These are phyloP conservation scores for Spisula subtruncata DNA, from an alignment of 2,888 invertebrate genomes.

Conservation along the genomic window DNA sequence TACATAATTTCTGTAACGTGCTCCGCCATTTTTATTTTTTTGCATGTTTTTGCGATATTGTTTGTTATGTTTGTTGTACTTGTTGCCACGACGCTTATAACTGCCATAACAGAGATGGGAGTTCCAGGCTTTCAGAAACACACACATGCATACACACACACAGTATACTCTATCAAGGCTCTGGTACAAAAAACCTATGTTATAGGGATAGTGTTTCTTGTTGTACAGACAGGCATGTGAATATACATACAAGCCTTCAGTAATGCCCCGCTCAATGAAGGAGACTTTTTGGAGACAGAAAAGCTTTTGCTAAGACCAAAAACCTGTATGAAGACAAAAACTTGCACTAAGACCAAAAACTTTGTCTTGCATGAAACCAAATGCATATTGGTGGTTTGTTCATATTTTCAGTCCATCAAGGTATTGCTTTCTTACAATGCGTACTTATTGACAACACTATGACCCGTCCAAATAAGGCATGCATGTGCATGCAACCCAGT, in stretches of 20 bases:
- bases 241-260: neutral
- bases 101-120: neutral
- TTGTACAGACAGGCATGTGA: neutral
- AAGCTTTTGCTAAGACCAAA: neutral
- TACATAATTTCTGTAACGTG: neutral
- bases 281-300: neutral
- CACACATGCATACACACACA: neutral
- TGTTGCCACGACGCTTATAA: neutral
- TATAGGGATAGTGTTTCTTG: neutral
- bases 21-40: neutral
- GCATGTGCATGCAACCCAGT: too few relatives aligned
- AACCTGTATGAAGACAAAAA: neutral
- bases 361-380: too few relatives aligned
- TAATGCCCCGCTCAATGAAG: neutral
- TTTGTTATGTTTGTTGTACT: neutral
- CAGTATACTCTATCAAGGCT: neutral
- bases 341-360: too few relatives aligned
- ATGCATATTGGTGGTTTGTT: too few relatives aligned
- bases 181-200: neutral
- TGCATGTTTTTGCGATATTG: neutral
- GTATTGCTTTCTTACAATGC: too few relatives aligned
- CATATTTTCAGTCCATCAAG: too few relatives aligned
- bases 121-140: constrained; percentile 8
- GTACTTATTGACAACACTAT: too few relatives aligned
- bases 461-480: too few relatives aligned